These are phyloP conservation scores for Poeciliopsis turneri DNA, from an alignment of 2,797 vertebrate genomes.

Conservation along the genomic window DNA sequence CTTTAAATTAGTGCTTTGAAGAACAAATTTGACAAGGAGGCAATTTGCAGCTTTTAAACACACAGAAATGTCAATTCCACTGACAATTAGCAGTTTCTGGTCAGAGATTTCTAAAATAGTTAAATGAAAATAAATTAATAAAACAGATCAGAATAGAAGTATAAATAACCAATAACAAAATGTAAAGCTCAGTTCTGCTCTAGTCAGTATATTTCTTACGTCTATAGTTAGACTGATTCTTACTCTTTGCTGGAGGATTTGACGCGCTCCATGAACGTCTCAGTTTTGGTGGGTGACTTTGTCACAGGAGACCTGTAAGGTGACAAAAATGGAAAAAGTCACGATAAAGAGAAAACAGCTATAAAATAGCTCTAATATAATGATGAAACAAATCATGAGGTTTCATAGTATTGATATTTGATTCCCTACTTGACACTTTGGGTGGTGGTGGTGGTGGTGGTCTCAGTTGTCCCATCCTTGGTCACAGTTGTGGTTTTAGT, in stretches of 20 bases:
- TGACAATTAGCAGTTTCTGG: neutral
- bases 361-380: neutral
- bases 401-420: neutral
- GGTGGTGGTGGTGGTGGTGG: constrained; percentile 59
- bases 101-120: neutral
- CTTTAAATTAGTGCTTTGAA: neutral
- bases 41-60: neutral
- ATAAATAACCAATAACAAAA: neutral
- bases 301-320: constrained; percentile 56
- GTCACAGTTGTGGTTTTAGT: constrained; percentile 55
- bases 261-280: constrained; percentile 68
- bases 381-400: neutral
- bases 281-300: constrained; percentile 58
- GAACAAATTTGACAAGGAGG: neutral
- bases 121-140: neutral
- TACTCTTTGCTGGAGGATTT: constrained; percentile 71
- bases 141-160: neutral
- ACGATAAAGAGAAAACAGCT: neutral
- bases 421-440: constrained; percentile 51
- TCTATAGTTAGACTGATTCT: constrained; percentile 11
- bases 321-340: neutral
- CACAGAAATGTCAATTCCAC: neutral
- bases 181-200: neutral
- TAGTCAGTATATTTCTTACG: neutral
- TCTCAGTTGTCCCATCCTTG: constrained; percentile 69